phyloP scores from a whole-genome alignment of 2,797 vertebrate species.

The Megaceryle alcyon region DNA sequence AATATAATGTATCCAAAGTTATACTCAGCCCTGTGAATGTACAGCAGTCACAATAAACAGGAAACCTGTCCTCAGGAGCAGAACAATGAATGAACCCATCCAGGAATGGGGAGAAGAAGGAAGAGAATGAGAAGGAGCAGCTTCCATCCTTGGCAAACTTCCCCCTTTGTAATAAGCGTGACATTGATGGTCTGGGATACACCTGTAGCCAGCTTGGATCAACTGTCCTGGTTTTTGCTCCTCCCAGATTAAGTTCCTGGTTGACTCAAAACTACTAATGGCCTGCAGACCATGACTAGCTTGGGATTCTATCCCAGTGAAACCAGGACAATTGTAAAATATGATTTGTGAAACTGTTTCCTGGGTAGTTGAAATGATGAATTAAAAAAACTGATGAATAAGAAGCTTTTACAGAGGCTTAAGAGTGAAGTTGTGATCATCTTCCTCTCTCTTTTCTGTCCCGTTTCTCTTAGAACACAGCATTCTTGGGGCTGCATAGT shows the following conservation, averaged over 20 bases:
- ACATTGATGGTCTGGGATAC: not conserved
- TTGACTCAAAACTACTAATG: not conserved
- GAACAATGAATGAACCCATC: no score
- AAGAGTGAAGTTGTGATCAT: not conserved
- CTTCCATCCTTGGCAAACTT: not conserved
- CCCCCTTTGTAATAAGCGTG: not conserved
- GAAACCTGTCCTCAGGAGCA: not conserved
- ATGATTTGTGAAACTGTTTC: not conserved
- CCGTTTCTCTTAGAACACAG: not conserved
- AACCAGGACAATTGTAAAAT: not conserved
- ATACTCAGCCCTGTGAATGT: not conserved
- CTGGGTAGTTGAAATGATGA: not conserved
- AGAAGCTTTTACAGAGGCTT: not conserved
- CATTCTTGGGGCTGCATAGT: not conserved
- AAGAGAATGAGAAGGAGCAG: not conserved
- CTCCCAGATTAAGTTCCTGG: not conserved
- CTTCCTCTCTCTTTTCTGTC: not conserved
- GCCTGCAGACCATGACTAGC: not conserved
- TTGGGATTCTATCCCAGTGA: not conserved
- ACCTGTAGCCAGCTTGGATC: not conserved
- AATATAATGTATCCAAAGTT: not conserved
- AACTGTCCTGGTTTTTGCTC: not conserved
- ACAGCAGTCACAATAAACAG: no score
- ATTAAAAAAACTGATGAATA: not conserved
- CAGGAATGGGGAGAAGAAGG: not conserved